phyloP scores from a whole-genome alignment of 1,140 invertebrate genomes.

The Drosophila hydei region DNA sequence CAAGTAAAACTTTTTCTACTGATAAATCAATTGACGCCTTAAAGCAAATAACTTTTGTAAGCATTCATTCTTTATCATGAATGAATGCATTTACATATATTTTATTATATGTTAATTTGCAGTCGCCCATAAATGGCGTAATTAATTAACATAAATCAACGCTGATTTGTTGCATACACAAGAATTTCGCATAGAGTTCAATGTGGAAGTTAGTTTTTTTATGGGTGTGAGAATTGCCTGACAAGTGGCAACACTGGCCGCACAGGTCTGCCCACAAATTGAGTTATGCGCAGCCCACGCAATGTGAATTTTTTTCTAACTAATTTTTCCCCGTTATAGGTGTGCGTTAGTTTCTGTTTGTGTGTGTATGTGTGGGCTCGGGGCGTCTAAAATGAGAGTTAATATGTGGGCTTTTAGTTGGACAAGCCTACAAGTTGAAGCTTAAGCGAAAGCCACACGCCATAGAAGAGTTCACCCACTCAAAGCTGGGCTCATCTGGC shows the following conservation, averaged over 20 bases:
- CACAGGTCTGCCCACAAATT: slow-evolving; percentile 48
- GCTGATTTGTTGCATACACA: slow-evolving; percentile 18
- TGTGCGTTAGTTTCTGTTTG: slow-evolving; percentile 4
- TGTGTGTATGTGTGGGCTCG: slow-evolving; percentile 8
- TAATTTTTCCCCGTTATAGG: slow-evolving; percentile 28
- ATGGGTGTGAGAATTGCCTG: slow-evolving; percentile 49
- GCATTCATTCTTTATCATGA: not conserved
- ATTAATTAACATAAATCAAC: slow-evolving; percentile 59
- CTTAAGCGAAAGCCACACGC: slow-evolving; percentile 25
- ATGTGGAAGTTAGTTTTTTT: slow-evolving; percentile 36
- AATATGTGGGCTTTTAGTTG: slow-evolving; percentile 38
- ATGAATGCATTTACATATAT: slow-evolving; percentile 4
- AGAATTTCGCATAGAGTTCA: slow-evolving; percentile 39
- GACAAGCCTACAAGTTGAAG: slow-evolving; percentile 31
- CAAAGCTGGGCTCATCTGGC: slow-evolving; percentile 14
- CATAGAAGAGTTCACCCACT: slow-evolving; percentile 28
- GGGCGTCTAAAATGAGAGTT: slow-evolving; percentile 28
- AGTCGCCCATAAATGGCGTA: slow-evolving; percentile 10
- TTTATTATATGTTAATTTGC: slow-evolving; percentile 12
- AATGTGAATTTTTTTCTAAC: slow-evolving; percentile 21
- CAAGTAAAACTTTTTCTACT: not conserved
- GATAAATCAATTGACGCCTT: not conserved
- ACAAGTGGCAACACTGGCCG: slow-evolving; percentile 32
- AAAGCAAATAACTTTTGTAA: slow-evolving; percentile 2
- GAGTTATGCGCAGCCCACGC: slow-evolving; percentile 44